Conservation (phyloP, 2,888 invertebrate genomes). For the Steinernema hermaphroditum region DNA sequence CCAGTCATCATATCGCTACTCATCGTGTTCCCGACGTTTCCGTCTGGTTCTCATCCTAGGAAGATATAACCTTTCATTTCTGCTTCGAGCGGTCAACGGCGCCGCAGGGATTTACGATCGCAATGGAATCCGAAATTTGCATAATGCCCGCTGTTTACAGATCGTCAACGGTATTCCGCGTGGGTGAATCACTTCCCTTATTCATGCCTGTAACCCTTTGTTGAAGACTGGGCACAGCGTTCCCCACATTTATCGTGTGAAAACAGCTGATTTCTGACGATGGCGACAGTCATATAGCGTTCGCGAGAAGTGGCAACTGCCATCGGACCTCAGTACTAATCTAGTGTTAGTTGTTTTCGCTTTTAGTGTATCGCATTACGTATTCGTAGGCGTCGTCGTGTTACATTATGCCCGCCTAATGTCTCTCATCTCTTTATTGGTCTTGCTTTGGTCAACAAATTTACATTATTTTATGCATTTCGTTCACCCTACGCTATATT, state of each 20-base stretch:
- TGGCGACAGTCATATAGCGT: neutral
- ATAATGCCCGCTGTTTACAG: neutral
- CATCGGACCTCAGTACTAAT: slow-evolving; percentile 1
- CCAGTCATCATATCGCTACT: slow-evolving; percentile 12
- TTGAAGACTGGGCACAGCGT: neutral
- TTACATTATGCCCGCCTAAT: neutral
- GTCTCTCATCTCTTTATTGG: neutral
- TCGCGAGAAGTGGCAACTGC: slow-evolving; percentile 5
- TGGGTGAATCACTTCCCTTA: neutral
- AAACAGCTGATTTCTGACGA: slow-evolving; percentile 13
- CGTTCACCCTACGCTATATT: no score
- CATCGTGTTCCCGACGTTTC: neutral
- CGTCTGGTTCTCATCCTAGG: neutral
- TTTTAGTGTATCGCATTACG: neutral
- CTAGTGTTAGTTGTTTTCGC: slow-evolving; percentile 16
- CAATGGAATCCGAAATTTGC: slow-evolving; percentile 3
- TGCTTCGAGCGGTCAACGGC: no score
- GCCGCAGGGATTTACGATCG: neutral
- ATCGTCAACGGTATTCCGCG: neutral
- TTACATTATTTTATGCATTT: neutral
- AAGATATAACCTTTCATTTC: neutral
- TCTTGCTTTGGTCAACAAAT: slow-evolving; percentile 25
- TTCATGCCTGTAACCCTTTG: neutral
- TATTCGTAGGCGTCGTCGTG: neutral
- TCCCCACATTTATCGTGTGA: neutral